Evolutionary conservation across 2,797 vertebrate genomes (phyloP), one percentile per base, ranked within the genome.

Genomic region (Sebastes cheni): DNA sequence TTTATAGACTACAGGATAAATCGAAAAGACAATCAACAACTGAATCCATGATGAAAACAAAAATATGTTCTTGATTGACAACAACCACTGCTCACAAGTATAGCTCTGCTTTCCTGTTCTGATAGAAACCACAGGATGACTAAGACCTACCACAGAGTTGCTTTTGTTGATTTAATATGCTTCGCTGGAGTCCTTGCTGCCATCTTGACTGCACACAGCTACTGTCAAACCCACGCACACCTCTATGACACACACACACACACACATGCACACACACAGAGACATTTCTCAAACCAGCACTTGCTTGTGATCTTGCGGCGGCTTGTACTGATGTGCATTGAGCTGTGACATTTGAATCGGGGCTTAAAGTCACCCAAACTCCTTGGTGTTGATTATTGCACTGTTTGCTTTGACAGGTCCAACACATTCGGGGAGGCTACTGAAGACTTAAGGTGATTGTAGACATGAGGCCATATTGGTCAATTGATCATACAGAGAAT

Each of bases 121-220:
- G 46, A 67, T 70, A 65, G 74, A 77, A 85, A 85, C 42, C 72
- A 30, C 79, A 67, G 71, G 71, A 84, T 89, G 88, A 91, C 79
- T 77, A 89, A 89, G 85, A 82, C 81, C 79, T 16, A 86, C 79
- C 75, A n/a, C 52, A 10, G 81, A 71, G 86, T 60, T 66, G 76
- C 67, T 88, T 83, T 88, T 77, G 84, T 77, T 88, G 82, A 90
- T 80, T 86, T 91, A 58, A 84, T 75, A 80, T 80, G 88, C 89
- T 83, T 87, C 85, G 76, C 75, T 87, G 86, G 83, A 89, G 55
- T 68, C 60, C 66, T 60, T 11, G 70, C 77, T 29, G 64, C 73
- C 65, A 84, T 77, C 84, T 72, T 55, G 56, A 69, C 85, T 66
- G 71, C 67, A 77, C 81, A 86, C 77, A 85, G 65, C 79, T 82